Evolutionary conservation across 2,797 vertebrate genomes (phyloP), one percentile per base, ranked within the genome.

Genomic region (Melanotaenia boesemani): DNA sequence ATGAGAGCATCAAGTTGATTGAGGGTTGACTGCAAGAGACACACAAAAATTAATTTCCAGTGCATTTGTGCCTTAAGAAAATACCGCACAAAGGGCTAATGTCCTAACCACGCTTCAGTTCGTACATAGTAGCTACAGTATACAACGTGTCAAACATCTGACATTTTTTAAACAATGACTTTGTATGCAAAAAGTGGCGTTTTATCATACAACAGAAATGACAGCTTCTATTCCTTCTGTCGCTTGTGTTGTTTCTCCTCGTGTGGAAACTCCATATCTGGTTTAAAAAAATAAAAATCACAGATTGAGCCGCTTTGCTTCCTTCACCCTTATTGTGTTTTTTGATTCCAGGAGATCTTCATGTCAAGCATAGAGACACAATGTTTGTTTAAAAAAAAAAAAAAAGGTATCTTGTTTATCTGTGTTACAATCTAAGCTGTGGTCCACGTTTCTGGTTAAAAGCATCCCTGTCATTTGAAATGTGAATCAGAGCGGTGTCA

Each of bases 1-100:
- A 57, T 7, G 20, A 59, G 67, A 55, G n/a, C 50, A 26, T 58
- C 2, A 20, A 69, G 50, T 7, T 59, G 44, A 58, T 28, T 18
- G 7, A 52, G 57, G 56, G 6, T n/a, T 24, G 44, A 66, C 20
- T 4, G 26, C 10, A 63, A 4, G 6, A 59, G 66, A 24, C 67
- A 67, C 41, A 70, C 46, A 72, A 67, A 80, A 28, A 9, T 61
- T 63, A 71, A 37, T 70, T 89, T 89, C 83, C 89, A 90, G 89
- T 85, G 86, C 84, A 59, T 88, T 87, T 90, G 86, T 76, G 88
- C 88, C 81, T 87, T 66, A n/a, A 77, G 76, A 84, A 79, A 83
- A 85, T 72, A 84, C 76, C 81, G 79, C 74, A 85, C 82, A 85
- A 39, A 37, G 63, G 56, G 64, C 64, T 85, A 78, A 72, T 32